These are phyloP conservation scores for Ptilodon capucinus DNA, from an alignment of 2,888 invertebrate genomes.

Conservation along the genomic window DNA sequence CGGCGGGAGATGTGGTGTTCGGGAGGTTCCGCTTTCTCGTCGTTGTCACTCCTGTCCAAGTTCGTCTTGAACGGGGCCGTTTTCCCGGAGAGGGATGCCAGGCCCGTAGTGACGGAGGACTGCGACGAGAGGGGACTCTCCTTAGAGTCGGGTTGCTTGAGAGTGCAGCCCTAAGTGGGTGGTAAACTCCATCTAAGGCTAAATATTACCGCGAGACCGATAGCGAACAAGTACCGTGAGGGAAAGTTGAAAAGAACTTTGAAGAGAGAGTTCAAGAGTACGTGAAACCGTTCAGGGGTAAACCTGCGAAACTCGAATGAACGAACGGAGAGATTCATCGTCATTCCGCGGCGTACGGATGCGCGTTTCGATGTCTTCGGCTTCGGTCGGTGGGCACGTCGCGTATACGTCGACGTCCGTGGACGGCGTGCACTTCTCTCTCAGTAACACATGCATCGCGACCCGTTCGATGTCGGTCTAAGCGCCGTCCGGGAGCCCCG, in stretches of 20 bases:
- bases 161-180: constrained; percentile 84
- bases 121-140: constrained; percentile 45
- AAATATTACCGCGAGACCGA: constrained; percentile 85
- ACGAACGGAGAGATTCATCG: constrained; percentile 67
- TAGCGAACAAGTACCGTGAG: constrained; percentile 86
- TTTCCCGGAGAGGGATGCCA: constrained; percentile 79
- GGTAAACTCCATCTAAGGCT: constrained; percentile 83
- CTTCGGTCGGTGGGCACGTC: constrained; percentile 34
- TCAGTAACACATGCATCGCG: constrained; percentile 77
- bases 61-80: constrained; percentile 77
- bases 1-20: constrained; percentile 80
- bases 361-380: constrained; percentile 22
- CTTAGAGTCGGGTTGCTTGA: constrained; percentile 82
- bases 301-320: constrained; percentile 82
- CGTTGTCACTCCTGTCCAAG: constrained; percentile 58
- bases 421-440: constrained; percentile 55
- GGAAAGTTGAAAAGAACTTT: constrained; percentile 88
- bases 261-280: constrained; percentile 82
- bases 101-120: constrained; percentile 70
- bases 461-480: constrained; percentile 75
- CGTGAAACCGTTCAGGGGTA: constrained; percentile 79
- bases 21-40: constrained; percentile 63
- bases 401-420: constrained; percentile 41
- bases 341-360: constrained; percentile 42
- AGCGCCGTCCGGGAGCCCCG: constrained; percentile 48